Evolutionary conservation across 2,797 vertebrate genomes (phyloP).

Genomic region (Cyclopterus lumpus): DNA sequence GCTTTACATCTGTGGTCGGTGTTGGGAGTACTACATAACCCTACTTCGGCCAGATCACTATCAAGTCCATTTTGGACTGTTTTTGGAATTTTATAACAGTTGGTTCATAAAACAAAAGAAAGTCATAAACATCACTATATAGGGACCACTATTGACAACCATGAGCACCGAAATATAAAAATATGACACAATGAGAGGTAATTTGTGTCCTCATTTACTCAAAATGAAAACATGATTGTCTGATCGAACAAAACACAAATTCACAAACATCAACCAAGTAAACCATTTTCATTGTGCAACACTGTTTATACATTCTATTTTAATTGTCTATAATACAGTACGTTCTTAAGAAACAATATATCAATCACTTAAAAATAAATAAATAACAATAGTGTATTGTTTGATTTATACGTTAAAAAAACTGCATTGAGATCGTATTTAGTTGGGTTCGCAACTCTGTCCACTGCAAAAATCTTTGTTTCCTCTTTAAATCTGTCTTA

Average conservation of each 20-base stretch:
- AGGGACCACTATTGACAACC: not conserved
- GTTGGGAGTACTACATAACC: not conserved
- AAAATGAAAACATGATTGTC: not conserved
- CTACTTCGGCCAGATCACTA: not conserved
- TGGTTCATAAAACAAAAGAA: not conserved
- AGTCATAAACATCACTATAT: not conserved
- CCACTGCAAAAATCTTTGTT: not conserved
- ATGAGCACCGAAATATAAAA: not conserved
- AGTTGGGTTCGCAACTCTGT: not conserved
- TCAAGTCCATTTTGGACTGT: not conserved
- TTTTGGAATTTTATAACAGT: not conserved
- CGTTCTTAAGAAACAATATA: slow-evolving; percentile 19
- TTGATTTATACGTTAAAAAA: not conserved
- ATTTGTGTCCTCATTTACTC: not conserved
- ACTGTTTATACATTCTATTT: not conserved
- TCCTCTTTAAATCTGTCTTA: not conserved
- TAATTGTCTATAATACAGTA: slow-evolving; percentile 18
- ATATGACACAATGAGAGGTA: not conserved
- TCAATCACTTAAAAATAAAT: not conserved
- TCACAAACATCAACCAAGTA: not conserved
- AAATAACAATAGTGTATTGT: not conserved
- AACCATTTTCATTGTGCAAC: not conserved
- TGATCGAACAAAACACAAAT: not conserved
- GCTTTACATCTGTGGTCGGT: not conserved
- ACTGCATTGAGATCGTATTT: not conserved